These are phyloP conservation scores for Macrostomum lignano DNA, from an alignment of 1,140 invertebrate species.

Conservation along the genomic window DNA sequence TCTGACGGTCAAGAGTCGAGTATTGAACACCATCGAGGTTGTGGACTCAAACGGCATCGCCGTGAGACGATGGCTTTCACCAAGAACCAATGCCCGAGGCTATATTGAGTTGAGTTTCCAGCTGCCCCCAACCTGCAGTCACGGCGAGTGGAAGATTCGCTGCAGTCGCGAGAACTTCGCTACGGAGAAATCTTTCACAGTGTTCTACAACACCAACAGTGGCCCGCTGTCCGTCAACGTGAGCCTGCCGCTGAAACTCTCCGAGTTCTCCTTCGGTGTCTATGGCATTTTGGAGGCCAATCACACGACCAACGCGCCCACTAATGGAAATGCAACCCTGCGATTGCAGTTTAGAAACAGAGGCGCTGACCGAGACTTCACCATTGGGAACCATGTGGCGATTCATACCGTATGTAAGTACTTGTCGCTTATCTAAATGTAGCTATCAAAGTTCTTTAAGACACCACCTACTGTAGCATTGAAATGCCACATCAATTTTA, in stretches of 20 bases:
- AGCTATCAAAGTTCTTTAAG: too few relatives aligned
- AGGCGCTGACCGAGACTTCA: too few relatives aligned
- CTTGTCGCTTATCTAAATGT: too few relatives aligned
- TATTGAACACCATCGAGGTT: conserved; percentile 8
- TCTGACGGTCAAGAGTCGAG: conserved; percentile 13
- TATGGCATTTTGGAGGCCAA: conserved; percentile 61
- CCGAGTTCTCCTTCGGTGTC: conserved; percentile 50
- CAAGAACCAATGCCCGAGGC: conserved; percentile 41
- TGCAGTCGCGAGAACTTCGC: too few relatives aligned
- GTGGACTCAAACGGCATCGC: conserved; percentile 43
- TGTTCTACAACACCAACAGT: too few relatives aligned
- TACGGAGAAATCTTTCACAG: too few relatives aligned
- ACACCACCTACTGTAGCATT: too few relatives aligned
- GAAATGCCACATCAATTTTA: too few relatives aligned
- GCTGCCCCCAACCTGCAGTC: conserved; percentile 60
- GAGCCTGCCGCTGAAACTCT: conserved; percentile 68
- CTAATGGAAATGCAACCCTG: conserved; percentile 49
- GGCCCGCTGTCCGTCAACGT: too few relatives aligned
- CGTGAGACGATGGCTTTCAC: conserved; percentile 59
- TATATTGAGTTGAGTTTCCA: conserved; percentile 62
- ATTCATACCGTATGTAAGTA: too few relatives aligned
- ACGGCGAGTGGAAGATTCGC: conserved; percentile 73
- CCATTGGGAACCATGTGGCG: too few relatives aligned
- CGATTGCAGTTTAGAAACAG: conserved; percentile 29
- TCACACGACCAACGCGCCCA: conserved; percentile 26